Evolutionary conservation across 2,113 vertebrate genomes (phyloP), one percentile per base, ranked within the genome.

Genomic region (Etheostoma cragini): DNA sequence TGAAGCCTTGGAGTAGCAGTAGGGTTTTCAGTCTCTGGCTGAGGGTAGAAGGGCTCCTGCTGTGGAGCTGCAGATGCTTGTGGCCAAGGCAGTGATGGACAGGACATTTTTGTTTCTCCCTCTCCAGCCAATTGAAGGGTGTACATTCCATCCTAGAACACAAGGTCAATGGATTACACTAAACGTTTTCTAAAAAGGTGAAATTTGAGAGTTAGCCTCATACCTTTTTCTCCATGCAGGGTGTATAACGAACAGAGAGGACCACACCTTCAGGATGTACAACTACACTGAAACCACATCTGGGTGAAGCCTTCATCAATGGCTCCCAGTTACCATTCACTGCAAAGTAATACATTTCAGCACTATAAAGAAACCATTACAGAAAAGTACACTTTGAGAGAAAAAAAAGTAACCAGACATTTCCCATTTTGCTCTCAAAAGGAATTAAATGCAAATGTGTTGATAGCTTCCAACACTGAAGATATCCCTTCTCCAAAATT

Each of bases 131-230:
- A 60, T 35, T 81, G 76, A 35, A 95, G 53, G 0, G 79, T 91
- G 57, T 92, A 94, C 83, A 93, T 81, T 24, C 90, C 94, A 94
- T 93, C 88, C 95, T 95, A 70, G 0, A 77, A 83, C 2, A 47
- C 0, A 74, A 38, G 4, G 22, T 16, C 17, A 81, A 56, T 1
- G 0, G 3, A 3, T 46, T 45, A 49, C 21, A 52, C 16, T 2
- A 2, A 57, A 6, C 0, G 3, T 1, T 19, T 1, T 58, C 12
- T 6, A 45, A 38, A 5, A 1, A 78, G 2, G 46, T 6, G 6
- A 12, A 30, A 11, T 45, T 45, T 35, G 38, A 2, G 7, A 54
- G 7, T 5, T 6, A 13, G 0, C 6, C 24, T 8, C 3, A 15
- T 88, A 94, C 95, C 91, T 84, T 81, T 38, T 38, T 65, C 38